Percentiles rank a stretch among this genome's conserved stretches.
These are phyloP conservation scores for Sebastes alutus DNA, from an alignment of 2,797 vertebrate species.

Conservation along the genomic window DNA sequence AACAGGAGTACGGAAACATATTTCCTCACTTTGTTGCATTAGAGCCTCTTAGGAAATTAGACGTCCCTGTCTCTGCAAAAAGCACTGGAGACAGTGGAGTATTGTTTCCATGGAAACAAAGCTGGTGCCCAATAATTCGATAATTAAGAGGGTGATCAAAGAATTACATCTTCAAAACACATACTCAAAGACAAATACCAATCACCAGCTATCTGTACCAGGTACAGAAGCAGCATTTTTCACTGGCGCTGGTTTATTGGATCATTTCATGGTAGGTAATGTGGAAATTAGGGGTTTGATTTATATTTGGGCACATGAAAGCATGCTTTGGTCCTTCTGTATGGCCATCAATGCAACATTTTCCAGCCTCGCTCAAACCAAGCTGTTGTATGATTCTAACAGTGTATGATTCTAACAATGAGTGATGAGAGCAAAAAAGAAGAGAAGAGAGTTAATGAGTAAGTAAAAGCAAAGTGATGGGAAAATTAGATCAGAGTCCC, in stretches of 20 bases:
- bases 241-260: conserved; percentile 7
- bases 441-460: conserved; percentile 42
- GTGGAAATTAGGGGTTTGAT: conserved; percentile 18
- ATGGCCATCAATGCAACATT: not conserved
- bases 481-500: conserved; percentile 60
- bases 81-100: conserved; percentile 4
- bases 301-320: conserved; percentile 21
- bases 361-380: not conserved
- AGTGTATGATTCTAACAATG: conserved; percentile 7
- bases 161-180: conserved; percentile 27
- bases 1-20: conserved; percentile 6
- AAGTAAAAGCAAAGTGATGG: conserved; percentile 55
- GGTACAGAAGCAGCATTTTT: not conserved
- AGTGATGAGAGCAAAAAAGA: not conserved
- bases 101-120: conserved; percentile 69
- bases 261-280: conserved; percentile 34
- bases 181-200: conserved; percentile 11
- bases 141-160: conserved; percentile 61
- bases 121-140: conserved; percentile 29
- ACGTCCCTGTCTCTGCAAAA: conserved; percentile 17
- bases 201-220: not conserved
- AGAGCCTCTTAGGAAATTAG: conserved; percentile 31
- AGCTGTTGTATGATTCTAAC: not conserved
- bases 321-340: conserved; percentile 14
- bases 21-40: conserved; percentile 20